Base-by-base conservation (phyloP, 1,140 invertebrate species). In the Sitodiplosis mosellana region DNA sequence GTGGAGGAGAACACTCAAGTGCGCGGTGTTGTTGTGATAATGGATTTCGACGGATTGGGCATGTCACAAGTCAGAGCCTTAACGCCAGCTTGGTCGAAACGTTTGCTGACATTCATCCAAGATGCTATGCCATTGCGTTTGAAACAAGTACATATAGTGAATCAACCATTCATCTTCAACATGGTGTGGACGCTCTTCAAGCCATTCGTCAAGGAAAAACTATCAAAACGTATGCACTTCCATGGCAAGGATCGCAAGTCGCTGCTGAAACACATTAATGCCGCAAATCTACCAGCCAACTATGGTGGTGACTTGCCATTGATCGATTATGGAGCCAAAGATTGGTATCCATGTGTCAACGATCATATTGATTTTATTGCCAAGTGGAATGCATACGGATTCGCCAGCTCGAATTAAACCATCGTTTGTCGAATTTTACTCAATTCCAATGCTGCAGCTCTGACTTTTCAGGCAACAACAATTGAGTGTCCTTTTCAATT, bases 121-220 rank as follows among this genome's bases (percentile, higher is more conserved):
- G 85, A 91, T 51, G 86, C 86, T 2, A 87, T 91, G 77, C 87
- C 88, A 20, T 67, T 88, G 14, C 72, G 88, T 50, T 74, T 92
- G 54, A 89, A 87, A 62, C 85, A 87, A 60, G 81, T 92, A 11
- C 88, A 92, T 65, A 82, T 93, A 55, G 78, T 93, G 0, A 90
- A 89, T 58, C 80, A 92, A 56, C 87, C 88, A 0, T 84, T 81
- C 66, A 68, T 91, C 42, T 90, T 92, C 64, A 88, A 85, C 53
- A 75, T 89, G 59, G 80, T 91, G 0, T 90, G 87, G 78, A 73
- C 77, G 42, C 74, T 94, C 57, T 83, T 92, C 64, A 87, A 87
- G 61, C 87, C 87, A 1, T 86, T 92, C 56, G 76, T 91, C 22
- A 75, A 75, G 48, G 81, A 88, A 52, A 92, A 92, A 62, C 71